These are phyloP conservation scores for Sphyrna mokarran DNA, from an alignment of 2,113 vertebrate genomes.

Conservation along the genomic window DNA sequence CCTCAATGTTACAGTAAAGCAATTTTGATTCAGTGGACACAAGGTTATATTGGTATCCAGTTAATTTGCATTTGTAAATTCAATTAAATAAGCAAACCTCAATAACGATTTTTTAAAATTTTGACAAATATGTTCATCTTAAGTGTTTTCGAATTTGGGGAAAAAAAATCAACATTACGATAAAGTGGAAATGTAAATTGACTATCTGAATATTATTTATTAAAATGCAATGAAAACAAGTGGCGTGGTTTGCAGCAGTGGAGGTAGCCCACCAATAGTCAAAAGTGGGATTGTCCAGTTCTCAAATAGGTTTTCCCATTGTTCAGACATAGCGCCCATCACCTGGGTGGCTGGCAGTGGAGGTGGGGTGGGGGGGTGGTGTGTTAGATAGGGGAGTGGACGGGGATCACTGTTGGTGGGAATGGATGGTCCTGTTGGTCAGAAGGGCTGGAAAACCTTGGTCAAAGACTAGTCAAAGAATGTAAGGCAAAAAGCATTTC, in stretches of 20 bases:
- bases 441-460: too few relatives aligned
- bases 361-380: too few relatives aligned
- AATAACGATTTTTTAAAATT: neutral
- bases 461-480: neutral
- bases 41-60: neutral
- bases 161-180: too few relatives aligned
- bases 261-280: too few relatives aligned
- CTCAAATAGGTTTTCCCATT: too few relatives aligned
- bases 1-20: neutral
- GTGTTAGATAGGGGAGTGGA: too few relatives aligned
- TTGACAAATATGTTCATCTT: neutral
- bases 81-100: neutral
- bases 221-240: neutral
- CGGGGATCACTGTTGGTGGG: too few relatives aligned
- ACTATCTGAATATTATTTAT: neutral
- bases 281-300: too few relatives aligned
- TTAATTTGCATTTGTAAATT: neutral
- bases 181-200: neutral
- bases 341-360: too few relatives aligned
- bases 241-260: too few relatives aligned
- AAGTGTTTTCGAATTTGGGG: neutral
- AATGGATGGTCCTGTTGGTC: too few relatives aligned
- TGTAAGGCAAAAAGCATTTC: neutral
- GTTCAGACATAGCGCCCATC: too few relatives aligned
- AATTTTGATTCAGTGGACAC: neutral